Conservation (phyloP, 2,113 vertebrate genomes). For the Psilopogon haemacephalus region DNA sequence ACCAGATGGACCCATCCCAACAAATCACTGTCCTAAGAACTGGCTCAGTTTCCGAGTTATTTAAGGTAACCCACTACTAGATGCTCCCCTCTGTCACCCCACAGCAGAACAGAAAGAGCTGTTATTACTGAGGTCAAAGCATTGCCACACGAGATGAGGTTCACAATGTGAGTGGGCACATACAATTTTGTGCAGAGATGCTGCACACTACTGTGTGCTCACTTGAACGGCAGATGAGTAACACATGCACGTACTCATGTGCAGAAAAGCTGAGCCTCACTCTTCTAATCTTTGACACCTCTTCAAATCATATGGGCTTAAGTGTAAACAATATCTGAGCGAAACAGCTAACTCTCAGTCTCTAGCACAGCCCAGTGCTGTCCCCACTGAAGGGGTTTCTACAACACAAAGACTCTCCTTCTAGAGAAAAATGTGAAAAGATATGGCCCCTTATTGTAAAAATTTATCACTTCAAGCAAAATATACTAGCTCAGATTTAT, state of each 20-base stretch:
- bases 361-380: not conserved
- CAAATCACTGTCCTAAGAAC: not conserved
- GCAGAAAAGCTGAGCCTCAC: not conserved
- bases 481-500: not conserved
- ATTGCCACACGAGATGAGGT: not conserved
- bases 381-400: not conserved
- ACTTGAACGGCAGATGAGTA: not conserved
- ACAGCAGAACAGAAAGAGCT: not conserved
- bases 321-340: not conserved
- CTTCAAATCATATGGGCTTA: not conserved
- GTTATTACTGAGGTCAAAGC: not conserved
- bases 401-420: not conserved
- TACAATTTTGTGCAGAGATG: not conserved
- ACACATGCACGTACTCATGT: accelerated
- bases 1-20: not conserved
- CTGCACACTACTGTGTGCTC: not conserved
- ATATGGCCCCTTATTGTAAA: not conserved
- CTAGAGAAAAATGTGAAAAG: not conserved
- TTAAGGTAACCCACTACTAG: not conserved
- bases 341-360: not conserved
- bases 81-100: not conserved
- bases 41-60: not conserved
- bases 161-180: accelerated
- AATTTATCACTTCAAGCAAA: not conserved
- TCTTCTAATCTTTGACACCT: not conserved